Evolutionary conservation across 2,113 vertebrate species (phyloP), one percentile per base, ranked within the genome.

Genomic region (Gymnorhina tibicen): DNA sequence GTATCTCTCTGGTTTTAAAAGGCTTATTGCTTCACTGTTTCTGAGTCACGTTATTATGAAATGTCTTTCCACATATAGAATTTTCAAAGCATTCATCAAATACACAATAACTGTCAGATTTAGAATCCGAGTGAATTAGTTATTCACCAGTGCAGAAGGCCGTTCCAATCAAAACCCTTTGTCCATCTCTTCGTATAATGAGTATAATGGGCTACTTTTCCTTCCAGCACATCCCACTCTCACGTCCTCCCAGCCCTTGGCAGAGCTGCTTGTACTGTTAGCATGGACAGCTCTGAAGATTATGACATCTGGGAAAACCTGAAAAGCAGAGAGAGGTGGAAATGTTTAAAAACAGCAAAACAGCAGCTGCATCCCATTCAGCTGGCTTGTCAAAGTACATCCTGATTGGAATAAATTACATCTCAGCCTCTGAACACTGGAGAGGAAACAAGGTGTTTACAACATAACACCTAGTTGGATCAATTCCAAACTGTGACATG

Each of bases 161-260:
- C 94, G 90, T 94, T 91, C 90, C 85, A 96, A 96, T 97, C 97
- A 96, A 95, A 95, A 50, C 16, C 69, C 21, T 92, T 97, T 97
- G 95, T 96, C 93, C 82, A 44, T 42, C 20, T 94, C 68, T 55
- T 91, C 72, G 68, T 73, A 42, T 89, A 89, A 94, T 32, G 10
- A 93, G 58, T 17, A 68, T 66, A 91, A 94, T 80, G 52, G 77
- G 49, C 68, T 85, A 46, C 35, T 95, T 89, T 76, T 87, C 56
- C 42, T 93, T 90, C 84, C 84, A 91, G 53, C 84, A 87, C 68
- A 78, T 80, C 76, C 74, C 64, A 76, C 50, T 70, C 50, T 44
- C 42, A 59, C 75, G 89, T 94, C 91, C 87, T 81, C 37, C 78
- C 88, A 93, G 73, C 77, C 72, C 32, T 76, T 95, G 93, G 73